Percentiles rank a stretch among this genome's conserved stretches.
phyloP scores from a whole-genome alignment of 2,888 invertebrate species.

The Isotomurus palustris region DNA sequence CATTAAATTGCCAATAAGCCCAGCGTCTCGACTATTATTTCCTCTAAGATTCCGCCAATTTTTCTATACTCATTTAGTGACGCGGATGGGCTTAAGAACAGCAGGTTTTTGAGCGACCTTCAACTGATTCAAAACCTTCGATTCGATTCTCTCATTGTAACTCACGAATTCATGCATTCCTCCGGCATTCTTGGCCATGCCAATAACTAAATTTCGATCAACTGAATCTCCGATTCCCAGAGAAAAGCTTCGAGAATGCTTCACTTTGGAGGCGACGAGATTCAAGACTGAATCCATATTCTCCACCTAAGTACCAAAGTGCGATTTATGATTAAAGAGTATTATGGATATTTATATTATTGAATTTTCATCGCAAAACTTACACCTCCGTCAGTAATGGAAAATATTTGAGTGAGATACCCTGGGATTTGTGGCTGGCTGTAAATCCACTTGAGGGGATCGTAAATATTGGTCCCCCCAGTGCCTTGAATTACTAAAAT shows the following conservation, averaged over 20 bases:
- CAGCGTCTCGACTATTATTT: too few relatives aligned
- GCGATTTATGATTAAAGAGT: background rate
- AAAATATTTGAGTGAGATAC: conserved; percentile 30
- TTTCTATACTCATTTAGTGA: too few relatives aligned
- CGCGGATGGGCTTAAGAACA: conserved; percentile 24
- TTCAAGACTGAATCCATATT: conserved; percentile 14
- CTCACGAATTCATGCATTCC: conserved; percentile 29
- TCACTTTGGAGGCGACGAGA: conserved; percentile 19
- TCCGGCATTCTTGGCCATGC: conserved; percentile 28
- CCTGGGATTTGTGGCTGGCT: conserved; percentile 12
- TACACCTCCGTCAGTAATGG: conserved; percentile 25
- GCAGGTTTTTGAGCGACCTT: conserved; percentile 25
- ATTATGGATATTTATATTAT: background rate
- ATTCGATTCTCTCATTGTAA: conserved; percentile 19
- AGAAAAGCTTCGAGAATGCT: conserved; percentile 29
- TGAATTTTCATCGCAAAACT: background rate
- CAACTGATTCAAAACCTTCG: conserved; percentile 28
- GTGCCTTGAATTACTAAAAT: conserved; percentile 1
- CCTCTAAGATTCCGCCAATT: too few relatives aligned
- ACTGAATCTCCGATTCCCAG: conserved; percentile 22
- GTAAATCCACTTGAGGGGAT: conserved; percentile 18
- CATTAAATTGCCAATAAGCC: too few relatives aligned
- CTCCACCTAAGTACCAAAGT: conserved; percentile 7
- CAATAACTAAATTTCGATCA: conserved; percentile 14
- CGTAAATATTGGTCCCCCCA: conserved; percentile 13